A percentile compares a stretch with the other conserved stretches of the same genome.
phyloP scores from a whole-genome alignment of 2,888 invertebrate genomes.

The Panopea generosa region DNA sequence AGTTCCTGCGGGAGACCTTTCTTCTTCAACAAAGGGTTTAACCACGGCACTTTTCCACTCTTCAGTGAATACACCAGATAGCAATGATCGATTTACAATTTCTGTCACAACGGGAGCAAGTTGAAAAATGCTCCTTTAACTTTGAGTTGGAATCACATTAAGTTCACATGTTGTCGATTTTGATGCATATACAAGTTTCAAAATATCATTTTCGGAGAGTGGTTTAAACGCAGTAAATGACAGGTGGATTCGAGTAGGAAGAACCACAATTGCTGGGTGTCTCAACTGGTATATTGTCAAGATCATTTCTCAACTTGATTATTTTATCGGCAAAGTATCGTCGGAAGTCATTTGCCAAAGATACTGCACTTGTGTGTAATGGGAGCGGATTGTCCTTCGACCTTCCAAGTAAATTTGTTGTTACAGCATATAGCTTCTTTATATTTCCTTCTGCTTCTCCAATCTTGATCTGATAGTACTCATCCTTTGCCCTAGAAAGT shows the following conservation, averaged over 20 bases:
- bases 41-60: no score
- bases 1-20: no score
- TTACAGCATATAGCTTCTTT: constrained; percentile 24
- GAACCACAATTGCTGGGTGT: no score
- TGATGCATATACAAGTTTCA: no score
- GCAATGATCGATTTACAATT: no score
- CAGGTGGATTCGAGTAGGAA: no score
- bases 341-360: constrained; percentile 39
- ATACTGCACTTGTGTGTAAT: constrained; percentile 19
- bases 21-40: no score
- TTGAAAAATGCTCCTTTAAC: no score
- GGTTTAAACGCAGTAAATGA: constrained; percentile 16
- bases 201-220: constrained; percentile 18
- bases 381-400: constrained; percentile 30
- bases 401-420: constrained; percentile 29
- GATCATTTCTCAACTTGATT: constrained; percentile 22
- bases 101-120: no score
- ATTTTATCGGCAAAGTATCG: constrained; percentile 30
- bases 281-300: constrained; percentile 3
- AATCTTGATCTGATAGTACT: constrained; percentile 25
- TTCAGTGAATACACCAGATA: no score
- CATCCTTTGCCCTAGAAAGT: constrained; percentile 20
- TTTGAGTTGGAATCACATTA: no score
- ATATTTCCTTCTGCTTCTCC: constrained; percentile 38
- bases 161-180: no score